Evolutionary conservation across 1,140 invertebrate species (phyloP).

Genomic region (Papilio xuthus): DNA sequence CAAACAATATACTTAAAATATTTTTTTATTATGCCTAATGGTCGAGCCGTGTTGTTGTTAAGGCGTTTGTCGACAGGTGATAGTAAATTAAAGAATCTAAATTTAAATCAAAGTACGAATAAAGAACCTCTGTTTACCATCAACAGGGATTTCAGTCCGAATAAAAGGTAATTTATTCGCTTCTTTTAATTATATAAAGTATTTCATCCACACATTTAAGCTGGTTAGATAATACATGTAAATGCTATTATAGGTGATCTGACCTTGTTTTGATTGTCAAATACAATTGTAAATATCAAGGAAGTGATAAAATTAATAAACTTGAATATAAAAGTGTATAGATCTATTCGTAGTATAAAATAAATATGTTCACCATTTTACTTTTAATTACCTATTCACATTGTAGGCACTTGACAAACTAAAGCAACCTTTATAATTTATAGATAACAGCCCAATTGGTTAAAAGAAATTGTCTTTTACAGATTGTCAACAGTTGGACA

Average conservation of each 20-base stretch:
- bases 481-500: slow-evolving; percentile 65
- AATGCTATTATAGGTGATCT: not conserved
- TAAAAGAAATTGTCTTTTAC: slow-evolving; percentile 43
- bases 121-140: slow-evolving; percentile 63
- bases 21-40: slow-evolving; percentile 74
- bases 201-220: not conserved
- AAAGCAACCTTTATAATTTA: not conserved
- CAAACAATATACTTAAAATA: slow-evolving; percentile 35
- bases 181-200: not conserved
- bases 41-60: slow-evolving; percentile 71
- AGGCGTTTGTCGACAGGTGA: slow-evolving; percentile 74
- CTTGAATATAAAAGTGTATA: not conserved
- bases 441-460: not conserved
- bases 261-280: not conserved
- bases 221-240: not conserved
- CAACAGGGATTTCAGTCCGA: slow-evolving; percentile 64
- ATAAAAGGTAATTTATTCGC: slow-evolving; percentile 63
- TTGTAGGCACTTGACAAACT: not conserved
- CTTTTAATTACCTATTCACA: not conserved
- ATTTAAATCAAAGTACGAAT: slow-evolving; percentile 64
- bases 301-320: slow-evolving; percentile 1
- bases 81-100: slow-evolving; percentile 71
- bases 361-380: not conserved
- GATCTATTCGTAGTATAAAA: not conserved
- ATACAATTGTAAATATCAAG: not conserved